Evolutionary conservation across 1,140 invertebrate genomes (phyloP).

Genomic region (Magallana ariakensis): DNA sequence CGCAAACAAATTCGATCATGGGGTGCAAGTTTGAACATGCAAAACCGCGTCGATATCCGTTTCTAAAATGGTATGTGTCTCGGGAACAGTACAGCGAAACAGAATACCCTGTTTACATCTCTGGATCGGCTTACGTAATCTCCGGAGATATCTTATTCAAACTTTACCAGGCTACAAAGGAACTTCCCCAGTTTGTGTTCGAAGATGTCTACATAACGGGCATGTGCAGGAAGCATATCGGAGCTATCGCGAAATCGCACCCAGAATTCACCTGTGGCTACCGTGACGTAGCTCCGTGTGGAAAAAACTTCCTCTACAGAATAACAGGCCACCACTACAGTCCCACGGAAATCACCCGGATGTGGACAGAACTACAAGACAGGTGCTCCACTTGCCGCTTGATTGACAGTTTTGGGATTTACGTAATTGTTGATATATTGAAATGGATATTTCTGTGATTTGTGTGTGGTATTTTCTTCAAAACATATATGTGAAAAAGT

Average conservation of each 20-base stretch:
- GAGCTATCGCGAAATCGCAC: slow-evolving; percentile 1
- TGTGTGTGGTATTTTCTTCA: too few species aligned
- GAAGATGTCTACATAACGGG: slow-evolving; percentile 79
- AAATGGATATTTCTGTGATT: slow-evolving; percentile 4
- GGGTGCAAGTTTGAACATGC: slow-evolving; percentile 47
- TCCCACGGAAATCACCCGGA: background rate
- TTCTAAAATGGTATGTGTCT: slow-evolving; percentile 77
- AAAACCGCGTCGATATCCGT: slow-evolving; percentile 61
- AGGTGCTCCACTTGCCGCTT: background rate
- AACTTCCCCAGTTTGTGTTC: slow-evolving; percentile 66
- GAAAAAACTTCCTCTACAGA: background rate
- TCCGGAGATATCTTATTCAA: slow-evolving; percentile 67
- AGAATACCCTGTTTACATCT: slow-evolving; percentile 72
- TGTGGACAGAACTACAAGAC: slow-evolving; percentile 15
- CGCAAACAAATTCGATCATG: slow-evolving; percentile 47
- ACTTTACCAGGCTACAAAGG: slow-evolving; percentile 68
- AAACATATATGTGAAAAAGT: too few species aligned
- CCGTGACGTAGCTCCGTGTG: background rate
- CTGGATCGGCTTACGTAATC: slow-evolving; percentile 76
- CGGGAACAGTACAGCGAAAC: slow-evolving; percentile 70
- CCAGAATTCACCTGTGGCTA: background rate
- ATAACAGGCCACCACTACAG: background rate
- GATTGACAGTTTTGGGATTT: background rate
- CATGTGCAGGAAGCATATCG: slow-evolving; percentile 53
- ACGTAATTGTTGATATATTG: background rate